These are phyloP conservation scores for Grapholita molesta DNA, from an alignment of 1,140 invertebrate genomes.

Conservation along the genomic window DNA sequence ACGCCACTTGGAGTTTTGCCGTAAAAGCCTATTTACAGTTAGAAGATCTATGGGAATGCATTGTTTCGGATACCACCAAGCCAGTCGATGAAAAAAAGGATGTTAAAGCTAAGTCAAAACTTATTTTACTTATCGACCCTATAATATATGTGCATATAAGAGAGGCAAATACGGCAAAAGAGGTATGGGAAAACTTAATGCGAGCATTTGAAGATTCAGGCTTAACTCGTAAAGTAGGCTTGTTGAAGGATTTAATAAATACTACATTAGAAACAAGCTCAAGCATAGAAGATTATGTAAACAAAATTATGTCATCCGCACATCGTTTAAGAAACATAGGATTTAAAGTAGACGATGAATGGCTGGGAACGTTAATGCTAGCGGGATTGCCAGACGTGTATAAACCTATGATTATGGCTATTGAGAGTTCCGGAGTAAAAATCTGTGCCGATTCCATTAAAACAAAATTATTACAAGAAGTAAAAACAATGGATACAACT, in stretches of 20 bases:
- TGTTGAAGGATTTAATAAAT: conserved; percentile 25
- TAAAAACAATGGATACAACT: conserved; percentile 36
- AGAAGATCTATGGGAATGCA: too few species aligned
- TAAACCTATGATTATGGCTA: conserved; percentile 48
- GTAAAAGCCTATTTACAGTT: too few species aligned
- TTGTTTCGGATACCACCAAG: too few species aligned
- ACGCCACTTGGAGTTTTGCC: too few species aligned
- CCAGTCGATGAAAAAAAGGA: neutral
- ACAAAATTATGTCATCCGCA: conserved; percentile 25
- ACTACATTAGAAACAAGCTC: conserved; percentile 28
- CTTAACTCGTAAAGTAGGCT: conserved; percentile 32
- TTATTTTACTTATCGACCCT: conserved; percentile 26
- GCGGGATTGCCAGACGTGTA: conserved; percentile 28
- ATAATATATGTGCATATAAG: conserved; percentile 30
- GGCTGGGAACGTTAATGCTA: conserved; percentile 32
- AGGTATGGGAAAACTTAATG: conserved; percentile 35
- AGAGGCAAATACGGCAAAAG: conserved; percentile 33
- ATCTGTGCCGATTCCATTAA: conserved; percentile 44
- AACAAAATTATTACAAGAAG: conserved; percentile 49
- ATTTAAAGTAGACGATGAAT: conserved; percentile 22
- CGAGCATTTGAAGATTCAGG: conserved; percentile 38
- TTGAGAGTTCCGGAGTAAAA: conserved; percentile 44
- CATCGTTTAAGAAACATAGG: conserved; percentile 28
- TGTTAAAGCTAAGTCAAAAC: too few species aligned
- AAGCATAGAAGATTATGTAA: conserved; percentile 36